A percentile compares a stretch with the other conserved stretches of the same genome.
Evolutionary conservation across 2,888 invertebrate species (phyloP).

Genomic region (Apamea epomidion): DNA sequence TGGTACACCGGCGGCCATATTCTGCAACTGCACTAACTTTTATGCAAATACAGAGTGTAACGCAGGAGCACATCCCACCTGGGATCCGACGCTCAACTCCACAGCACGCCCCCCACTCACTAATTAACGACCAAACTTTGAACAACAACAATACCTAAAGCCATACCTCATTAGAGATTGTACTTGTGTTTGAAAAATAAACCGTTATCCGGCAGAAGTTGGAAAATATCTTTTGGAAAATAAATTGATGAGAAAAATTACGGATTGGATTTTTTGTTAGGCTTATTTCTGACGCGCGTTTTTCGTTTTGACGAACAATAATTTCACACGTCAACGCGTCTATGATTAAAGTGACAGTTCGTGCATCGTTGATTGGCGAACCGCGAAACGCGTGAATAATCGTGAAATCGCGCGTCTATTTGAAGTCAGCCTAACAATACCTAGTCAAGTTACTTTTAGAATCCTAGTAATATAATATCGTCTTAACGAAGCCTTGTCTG

Average conservation of each 20-base stretch:
- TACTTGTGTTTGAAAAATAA: constrained; percentile 65
- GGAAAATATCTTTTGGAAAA: constrained; percentile 45
- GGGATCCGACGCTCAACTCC: constrained; percentile 74
- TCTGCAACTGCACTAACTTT: constrained; percentile 79
- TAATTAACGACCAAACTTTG: constrained; percentile 84
- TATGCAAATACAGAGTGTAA: constrained; percentile 79
- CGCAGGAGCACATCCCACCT: constrained; percentile 80
- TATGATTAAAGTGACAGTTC: background rate
- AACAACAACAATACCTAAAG: constrained; percentile 76
- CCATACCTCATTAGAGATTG: constrained; percentile 77
- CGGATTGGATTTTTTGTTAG: constrained; percentile 24
- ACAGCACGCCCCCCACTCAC: constrained; percentile 71
- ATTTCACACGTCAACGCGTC: background rate
- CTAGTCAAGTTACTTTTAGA: constrained; percentile 17
- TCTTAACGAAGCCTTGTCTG: constrained; percentile 17
- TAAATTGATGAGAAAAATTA: constrained; percentile 48
- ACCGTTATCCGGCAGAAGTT: constrained; percentile 56
- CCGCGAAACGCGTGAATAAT: background rate
- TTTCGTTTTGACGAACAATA: background rate
- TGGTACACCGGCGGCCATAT: constrained; percentile 66
- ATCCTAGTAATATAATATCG: constrained; percentile 33
- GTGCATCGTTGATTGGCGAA: constrained; percentile 3
- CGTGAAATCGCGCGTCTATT: background rate
- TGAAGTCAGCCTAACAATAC: constrained; percentile 9
- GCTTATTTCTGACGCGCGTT: constrained; percentile 3